Percentiles rank a stretch among this genome's conserved stretches.
Evolutionary conservation across 2,888 invertebrate genomes (phyloP).

Genomic region (Liopterus haemorrhoidalis): DNA sequence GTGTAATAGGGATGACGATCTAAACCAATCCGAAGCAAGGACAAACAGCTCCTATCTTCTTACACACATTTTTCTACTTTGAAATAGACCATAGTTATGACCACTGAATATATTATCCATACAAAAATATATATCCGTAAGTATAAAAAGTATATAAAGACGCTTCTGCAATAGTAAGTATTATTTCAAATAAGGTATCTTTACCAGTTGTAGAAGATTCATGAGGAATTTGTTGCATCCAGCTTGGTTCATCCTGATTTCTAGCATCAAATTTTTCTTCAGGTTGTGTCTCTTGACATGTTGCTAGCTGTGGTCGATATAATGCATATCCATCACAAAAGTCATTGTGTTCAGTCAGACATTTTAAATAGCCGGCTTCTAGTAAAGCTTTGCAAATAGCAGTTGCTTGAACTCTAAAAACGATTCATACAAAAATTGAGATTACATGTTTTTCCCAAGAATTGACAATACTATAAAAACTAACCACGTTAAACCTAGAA

Average conservation of each 20-base stretch:
- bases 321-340: conserved; percentile 49
- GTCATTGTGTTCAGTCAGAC: conserved; percentile 51
- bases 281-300: conserved; percentile 37
- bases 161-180: no score
- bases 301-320: conserved; percentile 45
- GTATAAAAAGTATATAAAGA: no score
- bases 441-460: background rate
- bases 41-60: no score
- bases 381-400: conserved; percentile 73
- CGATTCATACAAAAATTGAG: no score
- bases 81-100: no score
- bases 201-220: conserved; percentile 46
- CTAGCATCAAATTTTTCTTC: conserved; percentile 41
- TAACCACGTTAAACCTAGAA: no score
- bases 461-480: no score
- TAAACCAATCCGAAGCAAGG: no score
- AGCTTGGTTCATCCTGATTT: conserved; percentile 54
- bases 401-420: conserved; percentile 62
- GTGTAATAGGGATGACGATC: no score
- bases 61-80: no score
- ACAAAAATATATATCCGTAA: no score
- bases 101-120: no score
- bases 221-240: conserved; percentile 56
- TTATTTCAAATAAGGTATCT: conserved; percentile 1
- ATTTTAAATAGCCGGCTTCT: conserved; percentile 69